Percentiles rank a stretch among this genome's conserved stretches.
Conservation (phyloP, 1,140 invertebrate genomes). For the Drosophila teissieri region DNA sequence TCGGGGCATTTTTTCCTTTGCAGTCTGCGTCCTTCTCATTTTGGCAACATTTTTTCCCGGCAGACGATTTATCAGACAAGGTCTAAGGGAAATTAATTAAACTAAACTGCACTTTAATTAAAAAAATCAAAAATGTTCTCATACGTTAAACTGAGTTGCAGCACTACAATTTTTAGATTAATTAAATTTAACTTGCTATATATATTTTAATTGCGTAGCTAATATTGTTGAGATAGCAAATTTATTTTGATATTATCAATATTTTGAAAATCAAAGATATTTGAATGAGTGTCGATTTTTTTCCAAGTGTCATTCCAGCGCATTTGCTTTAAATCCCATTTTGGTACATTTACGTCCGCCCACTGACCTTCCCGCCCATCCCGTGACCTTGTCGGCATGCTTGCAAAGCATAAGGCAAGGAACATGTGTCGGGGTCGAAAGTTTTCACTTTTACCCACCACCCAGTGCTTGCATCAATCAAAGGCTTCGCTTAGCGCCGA, state of each 20-base stretch:
- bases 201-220: too few species aligned
- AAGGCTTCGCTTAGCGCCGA: slow-evolving; percentile 49
- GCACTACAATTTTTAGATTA: too few species aligned
- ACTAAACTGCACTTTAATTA: slow-evolving; percentile 12
- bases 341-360: slow-evolving; percentile 21
- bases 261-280: too few species aligned
- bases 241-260: too few species aligned
- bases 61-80: slow-evolving; percentile 41
- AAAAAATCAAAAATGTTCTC: background rate
- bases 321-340: slow-evolving; percentile 8
- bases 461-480: slow-evolving; percentile 63
- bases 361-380: slow-evolving; percentile 31
- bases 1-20: slow-evolving; percentile 25
- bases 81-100: slow-evolving; percentile 69
- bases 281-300: background rate
- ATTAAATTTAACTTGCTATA: too few species aligned
- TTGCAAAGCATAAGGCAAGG: slow-evolving; percentile 29
- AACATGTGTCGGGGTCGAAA: slow-evolving; percentile 59
- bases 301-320: background rate
- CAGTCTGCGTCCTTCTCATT: slow-evolving; percentile 30
- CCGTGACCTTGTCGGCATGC: slow-evolving; percentile 58
- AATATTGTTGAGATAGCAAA: too few species aligned
- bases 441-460: slow-evolving; percentile 38
- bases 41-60: slow-evolving; percentile 28
- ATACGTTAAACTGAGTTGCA: too few species aligned